Percentiles rank a stretch among this genome's conserved stretches.
These are phyloP conservation scores for Penaeus japonicus DNA, from an alignment of 1,140 invertebrate genomes.

Conservation along the genomic window DNA sequence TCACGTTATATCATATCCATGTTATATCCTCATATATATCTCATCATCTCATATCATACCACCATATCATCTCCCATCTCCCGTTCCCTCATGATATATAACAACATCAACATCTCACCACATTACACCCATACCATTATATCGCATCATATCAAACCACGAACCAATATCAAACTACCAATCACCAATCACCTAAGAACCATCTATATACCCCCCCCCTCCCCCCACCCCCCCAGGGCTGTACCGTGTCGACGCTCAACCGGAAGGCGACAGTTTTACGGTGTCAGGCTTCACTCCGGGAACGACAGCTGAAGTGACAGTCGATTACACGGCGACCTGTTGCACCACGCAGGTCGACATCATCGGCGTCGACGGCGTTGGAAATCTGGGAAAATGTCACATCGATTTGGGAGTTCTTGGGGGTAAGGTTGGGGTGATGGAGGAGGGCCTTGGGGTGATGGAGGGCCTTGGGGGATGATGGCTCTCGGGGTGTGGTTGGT, in stretches of 20 bases:
- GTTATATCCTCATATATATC: too few relatives aligned
- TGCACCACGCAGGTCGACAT: slow-evolving; percentile 15
- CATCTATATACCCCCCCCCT: background rate
- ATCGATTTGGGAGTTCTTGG: slow-evolving; percentile 20
- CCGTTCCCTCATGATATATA: too few relatives aligned
- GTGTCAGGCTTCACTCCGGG: background rate
- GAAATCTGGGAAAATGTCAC: slow-evolving; percentile 2
- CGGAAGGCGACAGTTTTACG: background rate
- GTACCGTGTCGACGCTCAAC: background rate
- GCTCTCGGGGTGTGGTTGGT: too few relatives aligned
- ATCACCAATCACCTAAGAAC: too few relatives aligned
- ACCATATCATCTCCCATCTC: too few relatives aligned
- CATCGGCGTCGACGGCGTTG: background rate
- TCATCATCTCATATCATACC: too few relatives aligned
- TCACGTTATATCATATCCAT: too few relatives aligned
- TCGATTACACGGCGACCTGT: background rate
- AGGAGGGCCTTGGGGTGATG: too few relatives aligned
- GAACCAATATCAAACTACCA: too few relatives aligned
- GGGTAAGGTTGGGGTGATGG: background rate
- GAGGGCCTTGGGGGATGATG: background rate
- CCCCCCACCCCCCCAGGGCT: slow-evolving; percentile 1
- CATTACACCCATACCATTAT: too few relatives aligned
- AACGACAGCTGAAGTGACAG: background rate
- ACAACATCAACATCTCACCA: too few relatives aligned
- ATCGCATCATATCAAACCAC: too few relatives aligned